A percentile compares a stretch with the other conserved stretches of the same genome.
Conservation (phyloP, 2,113 vertebrate species). For the Ictalurus furcatus region DNA sequence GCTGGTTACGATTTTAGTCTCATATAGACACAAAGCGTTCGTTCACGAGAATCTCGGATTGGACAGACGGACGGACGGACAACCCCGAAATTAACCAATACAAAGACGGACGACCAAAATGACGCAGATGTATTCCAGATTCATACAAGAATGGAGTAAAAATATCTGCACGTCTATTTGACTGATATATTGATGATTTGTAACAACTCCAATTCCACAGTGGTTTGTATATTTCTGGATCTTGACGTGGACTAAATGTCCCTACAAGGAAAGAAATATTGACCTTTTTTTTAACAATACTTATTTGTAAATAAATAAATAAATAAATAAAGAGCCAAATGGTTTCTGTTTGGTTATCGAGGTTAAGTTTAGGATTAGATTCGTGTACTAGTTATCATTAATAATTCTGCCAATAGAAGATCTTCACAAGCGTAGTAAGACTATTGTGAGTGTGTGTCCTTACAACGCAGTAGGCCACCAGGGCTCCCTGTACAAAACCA, state of each 20-base stretch:
- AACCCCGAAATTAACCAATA: too few species aligned
- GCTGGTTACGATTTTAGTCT: background rate
- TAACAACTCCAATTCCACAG: background rate
- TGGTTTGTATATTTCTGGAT: background rate
- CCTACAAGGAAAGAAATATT: background rate
- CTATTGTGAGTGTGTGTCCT: slow-evolving; percentile 60
- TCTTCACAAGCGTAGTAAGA: too few species aligned
- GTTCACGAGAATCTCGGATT: background rate
- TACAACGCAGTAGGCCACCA: slow-evolving; percentile 94
- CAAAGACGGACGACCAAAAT: background rate
- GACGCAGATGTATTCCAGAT: background rate
- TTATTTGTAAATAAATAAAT: too few species aligned
- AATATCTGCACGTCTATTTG: background rate
- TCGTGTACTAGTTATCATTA: background rate
- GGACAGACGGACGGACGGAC: background rate
- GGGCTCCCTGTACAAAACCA: slow-evolving; percentile 87
- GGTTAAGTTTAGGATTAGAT: background rate
- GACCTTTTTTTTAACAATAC: too few species aligned
- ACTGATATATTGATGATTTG: background rate
- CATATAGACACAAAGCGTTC: background rate
- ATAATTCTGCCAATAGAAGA: background rate
- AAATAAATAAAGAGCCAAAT: background rate
- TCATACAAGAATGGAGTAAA: background rate
- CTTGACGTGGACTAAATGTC: background rate
- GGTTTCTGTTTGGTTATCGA: background rate